Evolutionary conservation across 2,797 vertebrate genomes (phyloP).

Genomic region (Xenops minutus): DNA sequence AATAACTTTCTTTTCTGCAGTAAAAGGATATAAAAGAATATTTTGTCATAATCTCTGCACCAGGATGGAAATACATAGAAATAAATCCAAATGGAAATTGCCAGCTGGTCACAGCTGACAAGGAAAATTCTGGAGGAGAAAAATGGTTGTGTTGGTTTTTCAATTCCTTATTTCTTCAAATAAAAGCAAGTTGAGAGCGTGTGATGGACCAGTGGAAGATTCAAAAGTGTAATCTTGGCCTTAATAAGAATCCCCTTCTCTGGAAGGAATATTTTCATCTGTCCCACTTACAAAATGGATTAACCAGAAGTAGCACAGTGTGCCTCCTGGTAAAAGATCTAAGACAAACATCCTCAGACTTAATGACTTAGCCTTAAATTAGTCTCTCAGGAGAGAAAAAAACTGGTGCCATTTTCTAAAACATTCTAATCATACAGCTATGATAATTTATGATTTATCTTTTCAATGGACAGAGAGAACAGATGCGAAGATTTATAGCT

Average conservation of each 20-base stretch:
- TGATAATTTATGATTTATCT: constrained; percentile 28
- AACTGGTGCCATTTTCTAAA: neutral
- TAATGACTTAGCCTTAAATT: constrained; percentile 7
- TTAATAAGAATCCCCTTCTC: neutral
- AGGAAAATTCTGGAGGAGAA: constrained; percentile 15
- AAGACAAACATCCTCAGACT: constrained; percentile 23
- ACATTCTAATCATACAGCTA: constrained; percentile 1
- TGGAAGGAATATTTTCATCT: constrained; percentile 21
- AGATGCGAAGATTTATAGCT: constrained; percentile 7
- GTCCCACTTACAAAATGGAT: constrained; percentile 23
- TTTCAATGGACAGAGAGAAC: neutral
- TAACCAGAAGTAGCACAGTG: constrained; percentile 10
- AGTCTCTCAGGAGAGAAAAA: neutral
- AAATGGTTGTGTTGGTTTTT: constrained; percentile 14
- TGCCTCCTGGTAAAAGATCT: constrained; percentile 33
- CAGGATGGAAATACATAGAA: constrained; percentile 18
- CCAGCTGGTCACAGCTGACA: constrained; percentile 28
- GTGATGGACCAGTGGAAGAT: neutral
- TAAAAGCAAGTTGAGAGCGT: neutral
- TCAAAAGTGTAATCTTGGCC: neutral
- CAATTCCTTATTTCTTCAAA: constrained; percentile 18
- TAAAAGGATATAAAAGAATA: constrained; percentile 37
- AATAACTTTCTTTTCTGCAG: neutral
- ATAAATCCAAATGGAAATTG: constrained; percentile 35
- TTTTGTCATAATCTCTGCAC: constrained; percentile 47